phyloP scores from a whole-genome alignment of 2,888 invertebrate genomes.

The Copidosoma aretas region DNA sequence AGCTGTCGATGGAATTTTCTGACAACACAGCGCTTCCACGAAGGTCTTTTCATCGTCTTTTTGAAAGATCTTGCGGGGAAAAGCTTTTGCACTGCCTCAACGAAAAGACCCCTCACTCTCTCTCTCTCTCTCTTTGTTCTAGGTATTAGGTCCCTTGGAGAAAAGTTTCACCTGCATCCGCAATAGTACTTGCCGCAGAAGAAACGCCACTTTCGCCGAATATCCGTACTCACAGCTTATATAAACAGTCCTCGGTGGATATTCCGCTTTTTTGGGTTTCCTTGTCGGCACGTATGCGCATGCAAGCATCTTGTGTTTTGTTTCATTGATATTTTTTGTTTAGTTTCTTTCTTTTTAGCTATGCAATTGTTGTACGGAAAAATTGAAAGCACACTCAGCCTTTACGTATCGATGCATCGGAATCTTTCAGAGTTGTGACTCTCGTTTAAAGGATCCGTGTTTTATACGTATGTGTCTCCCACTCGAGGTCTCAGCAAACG shows the following conservation, averaged over 20 bases:
- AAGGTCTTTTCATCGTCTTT: not conserved
- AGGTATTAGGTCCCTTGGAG: constrained; percentile 29
- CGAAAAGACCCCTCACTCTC: constrained; percentile 23
- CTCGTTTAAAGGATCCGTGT: constrained; percentile 7
- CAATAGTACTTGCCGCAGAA: not conserved
- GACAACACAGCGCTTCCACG: constrained; percentile 9
- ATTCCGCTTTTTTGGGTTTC: too few relatives aligned
- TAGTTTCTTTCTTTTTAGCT: not conserved
- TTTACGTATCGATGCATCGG: constrained; percentile 39
- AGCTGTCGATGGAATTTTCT: constrained; percentile 31
- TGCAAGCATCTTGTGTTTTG: too few relatives aligned
- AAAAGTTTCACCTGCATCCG: constrained; percentile 7
- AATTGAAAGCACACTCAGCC: constrained; percentile 27
- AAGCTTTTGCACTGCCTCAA: not conserved
- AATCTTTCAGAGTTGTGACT: constrained; percentile 16
- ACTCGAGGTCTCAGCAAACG: constrained; percentile 29
- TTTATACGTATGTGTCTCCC: constrained; percentile 9
- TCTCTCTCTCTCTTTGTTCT: constrained; percentile 15
- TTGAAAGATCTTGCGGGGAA: too few relatives aligned
- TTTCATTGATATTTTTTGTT: not conserved
- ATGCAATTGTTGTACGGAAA: constrained; percentile 12
- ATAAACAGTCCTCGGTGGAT: too few relatives aligned
- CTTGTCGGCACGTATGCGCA: too few relatives aligned
- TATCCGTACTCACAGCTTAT: too few relatives aligned
- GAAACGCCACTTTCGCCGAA: not conserved